Evolutionary conservation across 2,113 vertebrate genomes (phyloP).

Genomic region (Delphinus delphis): DNA sequence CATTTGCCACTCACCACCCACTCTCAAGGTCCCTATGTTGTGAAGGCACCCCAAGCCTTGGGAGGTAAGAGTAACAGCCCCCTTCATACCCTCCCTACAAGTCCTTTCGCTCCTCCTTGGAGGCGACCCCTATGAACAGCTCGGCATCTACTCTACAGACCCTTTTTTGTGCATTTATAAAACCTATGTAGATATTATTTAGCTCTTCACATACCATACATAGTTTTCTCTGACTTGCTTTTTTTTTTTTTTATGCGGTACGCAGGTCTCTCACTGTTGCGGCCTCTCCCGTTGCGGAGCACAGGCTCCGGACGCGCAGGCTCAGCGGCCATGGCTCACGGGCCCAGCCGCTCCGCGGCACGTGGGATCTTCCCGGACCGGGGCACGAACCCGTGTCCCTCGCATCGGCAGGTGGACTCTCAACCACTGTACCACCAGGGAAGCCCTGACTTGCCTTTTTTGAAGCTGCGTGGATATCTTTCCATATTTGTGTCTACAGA

Average conservation of each 20-base stretch:
- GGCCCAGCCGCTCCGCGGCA: too few relatives aligned
- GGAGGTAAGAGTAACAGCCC: not conserved
- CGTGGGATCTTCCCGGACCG: too few relatives aligned
- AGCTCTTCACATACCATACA: rapidly evolving
- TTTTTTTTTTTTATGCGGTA: too few relatives aligned
- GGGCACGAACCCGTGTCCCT: too few relatives aligned
- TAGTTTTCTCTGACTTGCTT: not conserved
- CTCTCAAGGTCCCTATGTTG: not conserved
- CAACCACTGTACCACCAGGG: too few relatives aligned
- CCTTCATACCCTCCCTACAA: not conserved
- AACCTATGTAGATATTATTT: too few relatives aligned
- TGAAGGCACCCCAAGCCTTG: not conserved
- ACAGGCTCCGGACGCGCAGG: too few relatives aligned
- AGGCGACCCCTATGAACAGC: not conserved
- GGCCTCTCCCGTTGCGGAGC: too few relatives aligned
- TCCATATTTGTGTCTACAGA: not conserved
- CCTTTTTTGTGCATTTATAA: not conserved
- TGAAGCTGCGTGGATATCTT: not conserved
- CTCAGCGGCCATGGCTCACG: too few relatives aligned
- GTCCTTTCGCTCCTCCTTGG: too few relatives aligned
- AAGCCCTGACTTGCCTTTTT: not conserved
- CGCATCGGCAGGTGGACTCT: too few relatives aligned
- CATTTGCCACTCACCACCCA: not conserved
- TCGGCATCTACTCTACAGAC: rapidly evolving
- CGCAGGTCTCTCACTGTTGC: too few relatives aligned